These are phyloP conservation scores for Noctua janthe DNA, from an alignment of 2,888 invertebrate genomes.

Conservation along the genomic window DNA sequence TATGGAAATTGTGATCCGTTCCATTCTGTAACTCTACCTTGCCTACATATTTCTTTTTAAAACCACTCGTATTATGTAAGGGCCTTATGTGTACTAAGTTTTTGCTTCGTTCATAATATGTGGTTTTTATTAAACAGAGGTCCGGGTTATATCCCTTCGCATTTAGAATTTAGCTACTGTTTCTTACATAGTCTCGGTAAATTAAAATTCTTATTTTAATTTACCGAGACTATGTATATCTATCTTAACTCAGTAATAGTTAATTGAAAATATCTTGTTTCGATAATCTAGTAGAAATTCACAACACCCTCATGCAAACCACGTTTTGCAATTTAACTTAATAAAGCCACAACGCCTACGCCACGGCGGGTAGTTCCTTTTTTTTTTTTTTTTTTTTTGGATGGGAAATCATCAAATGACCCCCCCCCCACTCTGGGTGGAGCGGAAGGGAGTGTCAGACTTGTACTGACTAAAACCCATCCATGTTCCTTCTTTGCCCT, in stretches of 20 bases:
- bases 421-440: too few relatives aligned
- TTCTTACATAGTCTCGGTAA: neutral
- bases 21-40: constrained; percentile 8
- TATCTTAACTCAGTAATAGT: neutral
- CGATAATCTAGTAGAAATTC: neutral
- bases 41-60: constrained; percentile 23
- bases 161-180: neutral
- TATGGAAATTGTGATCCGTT: constrained; percentile 40
- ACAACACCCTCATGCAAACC: constrained; percentile 7
- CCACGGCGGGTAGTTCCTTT: neutral
- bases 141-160: neutral
- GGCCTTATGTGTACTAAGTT: constrained; percentile 1
- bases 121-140: neutral
- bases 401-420: too few relatives aligned
- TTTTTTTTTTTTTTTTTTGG: too few relatives aligned
- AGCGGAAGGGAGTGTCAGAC: too few relatives aligned
- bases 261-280: neutral
- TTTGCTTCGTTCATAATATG: neutral
- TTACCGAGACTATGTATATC: too few relatives aligned
- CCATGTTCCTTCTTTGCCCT: too few relatives aligned
- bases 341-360: constrained; percentile 13
- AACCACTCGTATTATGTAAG: constrained; percentile 9
- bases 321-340: constrained; percentile 28
- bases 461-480: too few relatives aligned
- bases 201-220: neutral